Conservation (phyloP, 2,888 invertebrate genomes). For the Criorhina ranunculi region DNA sequence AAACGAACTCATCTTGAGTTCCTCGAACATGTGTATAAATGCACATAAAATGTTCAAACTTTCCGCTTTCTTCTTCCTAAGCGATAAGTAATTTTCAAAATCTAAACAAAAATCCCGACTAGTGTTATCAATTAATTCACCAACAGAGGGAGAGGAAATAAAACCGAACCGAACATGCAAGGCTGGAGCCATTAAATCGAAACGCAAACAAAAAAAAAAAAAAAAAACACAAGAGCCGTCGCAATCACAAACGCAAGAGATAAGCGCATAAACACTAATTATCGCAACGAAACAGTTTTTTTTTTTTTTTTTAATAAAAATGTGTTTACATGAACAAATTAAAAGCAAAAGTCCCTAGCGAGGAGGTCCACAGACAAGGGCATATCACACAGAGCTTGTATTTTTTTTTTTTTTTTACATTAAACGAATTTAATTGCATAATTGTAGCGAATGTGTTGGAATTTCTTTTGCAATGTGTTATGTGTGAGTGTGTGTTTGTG, state of each 20-base stretch:
- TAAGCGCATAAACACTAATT: constrained; percentile 52
- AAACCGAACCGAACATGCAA: constrained; percentile 5
- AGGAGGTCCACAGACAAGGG: background rate
- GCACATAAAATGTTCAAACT: too few relatives aligned
- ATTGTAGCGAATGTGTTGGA: constrained; percentile 23
- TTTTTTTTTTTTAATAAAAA: constrained; percentile 3
- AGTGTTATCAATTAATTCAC: constrained; percentile 33
- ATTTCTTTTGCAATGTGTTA: constrained; percentile 33
- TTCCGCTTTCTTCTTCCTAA: too few relatives aligned
- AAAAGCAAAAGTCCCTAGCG: constrained; percentile 19
- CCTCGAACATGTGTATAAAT: too few relatives aligned
- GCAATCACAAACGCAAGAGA: constrained; percentile 25
- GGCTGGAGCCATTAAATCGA: constrained; percentile 31
- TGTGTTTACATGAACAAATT: constrained; percentile 48
- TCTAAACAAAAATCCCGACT: constrained; percentile 19
- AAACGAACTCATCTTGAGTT: too few relatives aligned
- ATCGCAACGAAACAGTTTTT: constrained; percentile 44
- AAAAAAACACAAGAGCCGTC: constrained; percentile 9
- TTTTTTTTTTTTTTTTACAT: constrained; percentile 1
- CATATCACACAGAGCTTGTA: background rate
- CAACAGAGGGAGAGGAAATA: background rate
- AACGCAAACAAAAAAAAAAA: constrained; percentile 40
- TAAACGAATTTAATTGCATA: constrained; percentile 38
- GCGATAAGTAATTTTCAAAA: constrained; percentile 18
- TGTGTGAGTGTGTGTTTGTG: too few relatives aligned